phyloP scores from a whole-genome alignment of 2,888 invertebrate species.

The Metellina segmentata region DNA sequence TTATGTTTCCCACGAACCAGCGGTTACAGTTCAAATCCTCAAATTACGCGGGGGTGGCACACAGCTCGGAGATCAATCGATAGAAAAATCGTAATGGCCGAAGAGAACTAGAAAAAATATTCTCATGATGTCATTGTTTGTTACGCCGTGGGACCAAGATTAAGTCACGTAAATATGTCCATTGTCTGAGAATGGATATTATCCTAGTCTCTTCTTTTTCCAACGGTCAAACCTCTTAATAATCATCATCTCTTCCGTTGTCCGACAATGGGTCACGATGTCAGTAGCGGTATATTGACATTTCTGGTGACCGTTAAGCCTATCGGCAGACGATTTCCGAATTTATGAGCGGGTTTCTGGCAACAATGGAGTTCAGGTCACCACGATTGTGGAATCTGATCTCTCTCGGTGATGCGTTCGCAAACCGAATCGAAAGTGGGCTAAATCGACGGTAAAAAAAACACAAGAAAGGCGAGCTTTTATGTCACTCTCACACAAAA shows the following conservation, averaged over 20 bases:
- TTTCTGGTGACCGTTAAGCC: slow-evolving; percentile 15
- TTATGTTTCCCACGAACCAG: slow-evolving; percentile 37
- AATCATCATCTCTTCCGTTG: slow-evolving; percentile 37
- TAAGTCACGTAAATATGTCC: slow-evolving; percentile 53
- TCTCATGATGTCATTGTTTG: slow-evolving; percentile 56
- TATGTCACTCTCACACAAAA: slow-evolving; percentile 27
- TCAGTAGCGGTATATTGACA: slow-evolving; percentile 63
- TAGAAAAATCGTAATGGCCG: slow-evolving; percentile 9
- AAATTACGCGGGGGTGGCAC: slow-evolving; percentile 44
- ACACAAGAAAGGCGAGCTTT: slow-evolving; percentile 7
- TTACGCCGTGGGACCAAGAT: slow-evolving; percentile 41
- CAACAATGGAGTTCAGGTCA: slow-evolving; percentile 59
- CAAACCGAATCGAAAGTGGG: slow-evolving; percentile 26
- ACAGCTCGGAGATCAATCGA: slow-evolving; percentile 41
- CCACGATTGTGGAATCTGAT: slow-evolving; percentile 37
- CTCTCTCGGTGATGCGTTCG: background rate
- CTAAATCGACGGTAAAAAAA: slow-evolving; percentile 20
- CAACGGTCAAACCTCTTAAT: slow-evolving; percentile 57
- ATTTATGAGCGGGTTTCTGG: slow-evolving; percentile 27
- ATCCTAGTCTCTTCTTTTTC: slow-evolving; percentile 12
- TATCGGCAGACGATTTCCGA: slow-evolving; percentile 44
- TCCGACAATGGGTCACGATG: slow-evolving; percentile 53
- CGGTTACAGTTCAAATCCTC: slow-evolving; percentile 6
- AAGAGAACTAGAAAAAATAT: background rate
- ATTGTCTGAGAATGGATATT: slow-evolving; percentile 43